Percentiles rank a stretch among this genome's conserved stretches.
Conservation (phyloP, 2,113 vertebrate species). For the Gobiocypris rarus region DNA sequence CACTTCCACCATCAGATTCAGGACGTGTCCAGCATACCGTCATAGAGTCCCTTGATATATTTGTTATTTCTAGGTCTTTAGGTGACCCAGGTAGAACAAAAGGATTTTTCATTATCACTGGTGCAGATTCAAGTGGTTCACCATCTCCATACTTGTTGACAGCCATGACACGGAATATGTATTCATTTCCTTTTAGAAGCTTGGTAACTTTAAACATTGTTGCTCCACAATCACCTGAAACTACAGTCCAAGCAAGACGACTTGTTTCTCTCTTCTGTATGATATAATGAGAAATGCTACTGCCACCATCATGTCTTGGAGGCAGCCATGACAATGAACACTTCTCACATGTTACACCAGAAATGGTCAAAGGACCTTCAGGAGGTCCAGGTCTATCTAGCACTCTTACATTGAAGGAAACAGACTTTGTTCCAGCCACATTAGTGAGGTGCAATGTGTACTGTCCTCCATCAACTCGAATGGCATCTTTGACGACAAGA, state of each 20-base stretch:
- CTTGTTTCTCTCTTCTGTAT: slow-evolving; percentile 98
- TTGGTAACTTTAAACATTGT: slow-evolving; percentile 96
- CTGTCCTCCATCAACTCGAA: slow-evolving; percentile 94
- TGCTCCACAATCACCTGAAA: slow-evolving; percentile 87
- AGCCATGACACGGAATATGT: slow-evolving; percentile 95
- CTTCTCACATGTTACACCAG: slow-evolving; percentile 93
- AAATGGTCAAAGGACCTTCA: slow-evolving; percentile 88
- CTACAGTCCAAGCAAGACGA: slow-evolving; percentile 94
- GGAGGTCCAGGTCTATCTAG: slow-evolving; percentile 94
- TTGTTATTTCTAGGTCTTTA: slow-evolving; percentile 88
- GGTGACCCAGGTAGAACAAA: slow-evolving; percentile 91
- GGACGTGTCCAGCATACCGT: slow-evolving; percentile 95
- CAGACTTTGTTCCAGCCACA: slow-evolving; percentile 91
- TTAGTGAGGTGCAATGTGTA: slow-evolving; percentile 93
- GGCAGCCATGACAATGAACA: slow-evolving; percentile 92
- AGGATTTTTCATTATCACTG: slow-evolving; percentile 95
- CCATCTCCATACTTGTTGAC: slow-evolving; percentile 95
- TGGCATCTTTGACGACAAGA: slow-evolving; percentile 91
- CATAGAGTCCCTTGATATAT: slow-evolving; percentile 96
- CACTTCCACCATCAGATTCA: slow-evolving; percentile 90
- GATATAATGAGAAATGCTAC: slow-evolving; percentile 91
- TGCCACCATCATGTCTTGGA: slow-evolving; percentile 93
- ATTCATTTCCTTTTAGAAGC: slow-evolving; percentile 96
- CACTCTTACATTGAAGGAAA: slow-evolving; percentile 90
- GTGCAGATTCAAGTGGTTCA: slow-evolving; percentile 90